Base-by-base conservation (phyloP, 2,113 vertebrate species). In the Gobius niger region DNA sequence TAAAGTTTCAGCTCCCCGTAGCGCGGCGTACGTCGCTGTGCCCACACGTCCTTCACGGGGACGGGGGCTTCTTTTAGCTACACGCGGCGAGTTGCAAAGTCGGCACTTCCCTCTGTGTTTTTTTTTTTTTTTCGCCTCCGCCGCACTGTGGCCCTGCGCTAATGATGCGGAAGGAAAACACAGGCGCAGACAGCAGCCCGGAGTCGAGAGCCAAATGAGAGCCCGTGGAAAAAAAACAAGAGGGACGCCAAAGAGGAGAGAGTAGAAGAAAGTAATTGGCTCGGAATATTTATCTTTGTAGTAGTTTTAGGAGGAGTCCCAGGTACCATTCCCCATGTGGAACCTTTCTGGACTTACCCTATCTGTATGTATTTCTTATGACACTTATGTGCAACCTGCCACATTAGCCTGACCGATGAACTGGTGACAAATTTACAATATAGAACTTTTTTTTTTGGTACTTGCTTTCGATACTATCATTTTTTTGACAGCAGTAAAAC, bases 81-180 rank as follows among this genome's bases (percentile, higher is more conserved):
- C 93, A 94, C 76, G 93, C 92, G 90, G 93, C 89, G 93, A 95
- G 93, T 89, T 54, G 92, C 93, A 94, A 95, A 95, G 93, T 94
- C 93, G 91, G 91, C 92, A 93, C 93, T 94, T 57, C 24, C 24
- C 24, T 94, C 94, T 95, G 93, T 95, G 94, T 96, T 96, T 95
- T 34, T 34, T 96, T 96, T 95, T 34, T 34, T 34, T 34, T 24
- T 24, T 3, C 24, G 24, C 24, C 24, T 93, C 91, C 92, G 92
- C 92, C 94, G 94, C 95, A 92, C 93, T 96, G 94, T 96, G 94
- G 93, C 95, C 96, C 92, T 85, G 80, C 93, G 91, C 96, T 96
- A 98, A 96, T 97, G 94, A 97, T 96, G 95, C 95, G 93, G 93
- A 95, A 96, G 94, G 90, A 94, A 95, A 95, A 96, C 93, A 94